Percentiles rank a stretch among this genome's conserved stretches.
phyloP scores from a whole-genome alignment of 2,888 invertebrate species.

The Erpobdella octoculata region DNA sequence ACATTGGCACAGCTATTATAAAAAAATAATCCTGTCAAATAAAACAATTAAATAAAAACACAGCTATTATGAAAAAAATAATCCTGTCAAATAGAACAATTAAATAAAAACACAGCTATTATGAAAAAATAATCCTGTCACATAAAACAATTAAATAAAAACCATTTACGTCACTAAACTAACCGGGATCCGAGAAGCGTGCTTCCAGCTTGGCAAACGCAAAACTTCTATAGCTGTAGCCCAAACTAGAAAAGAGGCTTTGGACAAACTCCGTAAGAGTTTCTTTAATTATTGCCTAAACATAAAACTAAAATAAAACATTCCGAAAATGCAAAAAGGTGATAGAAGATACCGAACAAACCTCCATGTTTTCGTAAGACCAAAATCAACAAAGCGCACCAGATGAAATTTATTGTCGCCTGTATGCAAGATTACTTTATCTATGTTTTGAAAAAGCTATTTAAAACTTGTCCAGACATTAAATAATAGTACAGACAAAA shows the following conservation, averaged over 20 bases:
- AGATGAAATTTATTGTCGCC: too few species aligned
- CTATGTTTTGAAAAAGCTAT: too few species aligned
- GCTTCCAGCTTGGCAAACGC: not conserved
- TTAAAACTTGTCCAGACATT: too few species aligned
- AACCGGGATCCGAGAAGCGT: not conserved
- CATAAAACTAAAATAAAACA: not conserved
- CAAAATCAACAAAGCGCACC: too few species aligned
- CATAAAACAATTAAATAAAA: not conserved
- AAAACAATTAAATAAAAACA: not conserved
- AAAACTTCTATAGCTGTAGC: too few species aligned
- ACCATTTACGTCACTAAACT: not conserved
- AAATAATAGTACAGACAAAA: too few species aligned
- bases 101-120: too few species aligned
- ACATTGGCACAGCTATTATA: too few species aligned
- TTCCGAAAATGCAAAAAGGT: not conserved
- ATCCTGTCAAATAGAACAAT: not conserved
- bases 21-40: not conserved
- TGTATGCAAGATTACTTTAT: too few species aligned
- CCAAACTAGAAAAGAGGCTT: not conserved
- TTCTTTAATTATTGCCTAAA: slow-evolving; percentile 4
- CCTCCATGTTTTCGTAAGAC: too few species aligned
- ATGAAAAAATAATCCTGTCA: too few species aligned
- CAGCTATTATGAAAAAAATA: too few species aligned
- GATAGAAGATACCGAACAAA: not conserved
- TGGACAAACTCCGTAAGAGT: not conserved